A percentile compares a stretch with the other conserved stretches of the same genome.
Conservation (phyloP, 2,888 invertebrate species). For the Melikaiella ostensackeni region DNA sequence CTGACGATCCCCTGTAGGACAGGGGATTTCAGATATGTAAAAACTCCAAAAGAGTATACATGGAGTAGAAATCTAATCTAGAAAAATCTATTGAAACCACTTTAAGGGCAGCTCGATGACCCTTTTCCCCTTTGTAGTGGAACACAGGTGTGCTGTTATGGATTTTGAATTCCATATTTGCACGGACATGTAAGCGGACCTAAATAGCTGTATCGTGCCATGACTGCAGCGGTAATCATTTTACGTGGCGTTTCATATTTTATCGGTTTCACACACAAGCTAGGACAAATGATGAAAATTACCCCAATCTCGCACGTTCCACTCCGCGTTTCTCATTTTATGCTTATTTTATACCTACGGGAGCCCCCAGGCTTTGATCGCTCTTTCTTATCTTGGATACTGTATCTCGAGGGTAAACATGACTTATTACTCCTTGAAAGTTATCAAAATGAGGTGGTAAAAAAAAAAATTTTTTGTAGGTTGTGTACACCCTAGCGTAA, state of each 20-base stretch:
- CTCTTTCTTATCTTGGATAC: neutral
- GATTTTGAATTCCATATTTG: conserved; percentile 39
- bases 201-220: conserved; percentile 33
- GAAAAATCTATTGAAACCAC: neutral
- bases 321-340: conserved; percentile 3
- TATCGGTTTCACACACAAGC: conserved; percentile 26
- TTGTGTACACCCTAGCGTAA: neutral
- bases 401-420: neutral
- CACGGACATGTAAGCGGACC: conserved; percentile 33
- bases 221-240: conserved; percentile 34
- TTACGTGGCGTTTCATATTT: conserved; percentile 31
- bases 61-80: too few species aligned
- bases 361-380: neutral
- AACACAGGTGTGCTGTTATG: conserved; percentile 30
- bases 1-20: too few species aligned
- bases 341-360: neutral
- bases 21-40: too few species aligned
- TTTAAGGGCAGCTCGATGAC: conserved; percentile 1
- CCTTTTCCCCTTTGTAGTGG: neutral
- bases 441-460: neutral
- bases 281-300: conserved; percentile 24
- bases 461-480: neutral
- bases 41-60: too few species aligned
- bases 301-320: conserved; percentile 11
- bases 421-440: neutral